phyloP scores from a whole-genome alignment of 2,113 vertebrate species.

The Lonchura striata region DNA sequence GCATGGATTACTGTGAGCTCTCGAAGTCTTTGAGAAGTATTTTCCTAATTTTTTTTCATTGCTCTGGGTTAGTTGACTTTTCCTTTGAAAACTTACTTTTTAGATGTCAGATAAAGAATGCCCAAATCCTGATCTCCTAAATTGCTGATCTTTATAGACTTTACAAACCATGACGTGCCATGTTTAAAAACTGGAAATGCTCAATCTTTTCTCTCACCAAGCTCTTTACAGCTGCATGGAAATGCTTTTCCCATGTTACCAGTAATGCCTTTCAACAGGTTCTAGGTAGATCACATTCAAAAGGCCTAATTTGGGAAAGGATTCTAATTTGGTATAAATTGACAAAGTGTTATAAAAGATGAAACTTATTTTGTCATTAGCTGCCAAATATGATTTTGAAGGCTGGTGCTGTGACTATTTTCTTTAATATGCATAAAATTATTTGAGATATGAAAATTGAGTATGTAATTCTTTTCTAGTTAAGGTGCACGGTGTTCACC shows the following conservation, averaged over 20 bases:
- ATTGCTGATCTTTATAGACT: neutral
- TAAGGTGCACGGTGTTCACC: neutral
- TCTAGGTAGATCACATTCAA: neutral
- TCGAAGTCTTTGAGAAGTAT: neutral
- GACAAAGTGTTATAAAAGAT: neutral
- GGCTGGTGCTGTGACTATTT: neutral
- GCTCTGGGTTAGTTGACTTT: neutral
- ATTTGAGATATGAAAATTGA: neutral
- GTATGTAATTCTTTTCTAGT: neutral
- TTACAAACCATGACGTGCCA: rapidly evolving
- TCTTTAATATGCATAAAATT: neutral
- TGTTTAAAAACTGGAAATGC: neutral
- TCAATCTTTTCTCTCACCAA: neutral
- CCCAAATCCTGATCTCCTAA: neutral
- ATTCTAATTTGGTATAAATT: neutral
- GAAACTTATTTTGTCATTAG: neutral
- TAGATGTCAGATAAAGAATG: neutral
- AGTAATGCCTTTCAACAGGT: neutral
- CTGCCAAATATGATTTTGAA: neutral
- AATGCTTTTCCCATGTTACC: neutral
- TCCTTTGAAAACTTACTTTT: neutral
- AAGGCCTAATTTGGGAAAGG: neutral
- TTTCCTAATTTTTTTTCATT: neutral
- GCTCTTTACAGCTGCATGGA: neutral
- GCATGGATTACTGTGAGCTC: neutral